Evolutionary conservation across 2,797 vertebrate species (phyloP).

Genomic region (Lepilemur septentrionalis): DNA sequence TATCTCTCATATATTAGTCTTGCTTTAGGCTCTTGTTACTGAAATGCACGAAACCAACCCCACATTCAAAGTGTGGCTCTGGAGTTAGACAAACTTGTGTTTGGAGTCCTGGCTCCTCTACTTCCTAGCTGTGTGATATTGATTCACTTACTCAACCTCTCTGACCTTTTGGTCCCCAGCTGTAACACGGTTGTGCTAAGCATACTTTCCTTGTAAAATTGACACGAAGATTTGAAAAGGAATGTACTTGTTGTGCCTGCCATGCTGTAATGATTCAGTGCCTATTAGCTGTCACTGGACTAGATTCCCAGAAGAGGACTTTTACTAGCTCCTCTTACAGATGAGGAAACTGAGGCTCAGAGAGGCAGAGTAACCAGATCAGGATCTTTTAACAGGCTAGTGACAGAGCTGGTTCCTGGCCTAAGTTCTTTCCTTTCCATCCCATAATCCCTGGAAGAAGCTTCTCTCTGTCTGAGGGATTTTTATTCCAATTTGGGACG

Average conservation of each 20-base stretch:
- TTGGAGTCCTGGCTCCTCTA: neutral
- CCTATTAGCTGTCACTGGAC: neutral
- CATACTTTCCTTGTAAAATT: neutral
- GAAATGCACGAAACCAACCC: neutral
- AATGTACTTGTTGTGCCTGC: neutral
- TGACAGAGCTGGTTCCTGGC: neutral
- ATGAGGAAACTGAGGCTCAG: neutral
- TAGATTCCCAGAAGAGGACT: neutral
- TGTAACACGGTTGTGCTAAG: neutral
- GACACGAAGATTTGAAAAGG: neutral
- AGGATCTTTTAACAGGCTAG: neutral
- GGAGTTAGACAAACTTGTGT: neutral
- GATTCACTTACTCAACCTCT: neutral
- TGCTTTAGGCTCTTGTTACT: neutral
- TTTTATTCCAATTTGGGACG: neutral
- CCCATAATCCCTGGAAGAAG: neutral
- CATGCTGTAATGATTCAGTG: rapidly evolving
- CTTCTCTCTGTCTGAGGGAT: neutral
- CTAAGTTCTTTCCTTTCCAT: neutral
- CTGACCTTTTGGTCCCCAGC: neutral
- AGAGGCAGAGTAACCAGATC: neutral
- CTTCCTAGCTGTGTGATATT: neutral
- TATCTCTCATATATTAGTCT: neutral
- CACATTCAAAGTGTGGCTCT: neutral
- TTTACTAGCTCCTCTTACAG: neutral